A percentile compares a stretch with the other conserved stretches of the same genome.
Conservation (phyloP, 2,797 vertebrate species). For the Hafferia zeledoni region DNA sequence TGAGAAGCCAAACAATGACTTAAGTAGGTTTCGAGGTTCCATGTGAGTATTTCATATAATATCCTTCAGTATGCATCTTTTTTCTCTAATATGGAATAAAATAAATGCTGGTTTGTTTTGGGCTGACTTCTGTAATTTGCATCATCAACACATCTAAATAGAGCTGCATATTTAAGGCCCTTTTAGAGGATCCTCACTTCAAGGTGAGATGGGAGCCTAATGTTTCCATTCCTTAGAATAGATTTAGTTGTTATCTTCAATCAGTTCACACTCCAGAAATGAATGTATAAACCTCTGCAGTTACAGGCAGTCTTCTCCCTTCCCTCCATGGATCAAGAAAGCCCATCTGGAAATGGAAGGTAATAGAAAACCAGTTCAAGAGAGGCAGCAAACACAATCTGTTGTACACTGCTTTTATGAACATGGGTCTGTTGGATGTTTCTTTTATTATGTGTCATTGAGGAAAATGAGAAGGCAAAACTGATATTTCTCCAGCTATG, state of each 20-base stretch:
- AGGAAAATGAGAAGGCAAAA: neutral
- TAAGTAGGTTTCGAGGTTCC: conserved; percentile 93
- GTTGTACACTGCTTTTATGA: neutral
- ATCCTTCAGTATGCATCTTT: neutral
- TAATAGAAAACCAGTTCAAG: neutral
- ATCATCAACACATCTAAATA: neutral
- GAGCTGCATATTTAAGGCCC: neutral
- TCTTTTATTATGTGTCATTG: neutral
- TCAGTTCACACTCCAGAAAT: neutral
- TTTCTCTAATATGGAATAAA: neutral
- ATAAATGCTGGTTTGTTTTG: neutral
- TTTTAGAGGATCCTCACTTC: neutral
- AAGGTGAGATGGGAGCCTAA: neutral
- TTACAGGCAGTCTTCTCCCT: neutral
- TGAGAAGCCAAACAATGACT: conserved; percentile 96
- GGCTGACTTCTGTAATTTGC: neutral
- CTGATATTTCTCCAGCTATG: neutral
- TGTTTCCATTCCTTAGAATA: neutral
- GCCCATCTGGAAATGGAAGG: neutral
- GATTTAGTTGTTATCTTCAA: neutral
- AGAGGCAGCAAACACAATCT: neutral
- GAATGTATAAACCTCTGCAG: neutral
- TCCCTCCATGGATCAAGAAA: neutral
- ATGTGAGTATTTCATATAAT: conserved; percentile 87
- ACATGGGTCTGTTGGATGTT: neutral